Evolutionary conservation across 2,888 invertebrate genomes (phyloP).

Genomic region (Resseliella maxima): DNA sequence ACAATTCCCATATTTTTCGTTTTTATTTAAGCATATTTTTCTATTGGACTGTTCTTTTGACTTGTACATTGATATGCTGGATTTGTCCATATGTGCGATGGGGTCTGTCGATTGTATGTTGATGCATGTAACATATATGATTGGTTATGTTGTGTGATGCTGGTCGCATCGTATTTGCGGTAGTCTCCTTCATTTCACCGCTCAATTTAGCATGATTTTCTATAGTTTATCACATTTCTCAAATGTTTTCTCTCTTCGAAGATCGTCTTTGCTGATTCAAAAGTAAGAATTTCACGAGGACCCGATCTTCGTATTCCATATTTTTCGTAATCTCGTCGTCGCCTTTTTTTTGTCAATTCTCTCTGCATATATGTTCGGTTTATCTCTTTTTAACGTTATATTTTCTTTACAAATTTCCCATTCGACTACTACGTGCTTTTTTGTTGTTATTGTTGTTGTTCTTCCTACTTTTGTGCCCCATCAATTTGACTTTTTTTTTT

Average conservation of each 20-base stretch:
- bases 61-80: background rate
- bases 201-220: slow-evolving; percentile 49
- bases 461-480: slow-evolving; percentile 16
- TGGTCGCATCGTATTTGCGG: slow-evolving; percentile 26
- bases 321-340: slow-evolving; percentile 38
- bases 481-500: slow-evolving; percentile 10
- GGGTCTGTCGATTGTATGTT: background rate
- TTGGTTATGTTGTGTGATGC: slow-evolving; percentile 1
- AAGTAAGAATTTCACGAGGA: background rate
- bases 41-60: background rate
- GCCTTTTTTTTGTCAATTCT: background rate
- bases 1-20: slow-evolving; percentile 14
- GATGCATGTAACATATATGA: background rate
- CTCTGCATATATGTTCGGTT: background rate
- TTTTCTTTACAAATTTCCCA: background rate
- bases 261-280: background rate
- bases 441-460: background rate
- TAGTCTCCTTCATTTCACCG: slow-evolving; percentile 51
- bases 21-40: slow-evolving; percentile 50
- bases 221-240: slow-evolving; percentile 49
- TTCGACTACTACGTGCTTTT: background rate
- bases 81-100: slow-evolving; percentile 8
- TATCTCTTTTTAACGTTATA: slow-evolving; percentile 21
- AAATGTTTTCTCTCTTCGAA: background rate
- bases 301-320: background rate